Percentiles rank a stretch among this genome's conserved stretches.
Evolutionary conservation across 2,113 vertebrate genomes (phyloP).

Genomic region (Oncorhynchus keta): DNA sequence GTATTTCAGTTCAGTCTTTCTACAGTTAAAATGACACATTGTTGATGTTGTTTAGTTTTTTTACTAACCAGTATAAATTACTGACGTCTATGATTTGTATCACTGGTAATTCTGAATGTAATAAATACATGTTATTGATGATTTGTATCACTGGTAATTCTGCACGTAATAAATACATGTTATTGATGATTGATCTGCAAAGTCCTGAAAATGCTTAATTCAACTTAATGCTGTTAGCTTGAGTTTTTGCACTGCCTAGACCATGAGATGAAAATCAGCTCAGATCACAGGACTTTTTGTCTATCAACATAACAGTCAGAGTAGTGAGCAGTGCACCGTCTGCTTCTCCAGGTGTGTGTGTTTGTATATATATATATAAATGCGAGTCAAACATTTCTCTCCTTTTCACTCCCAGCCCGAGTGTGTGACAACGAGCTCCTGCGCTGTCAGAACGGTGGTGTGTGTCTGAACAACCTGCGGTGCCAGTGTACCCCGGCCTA

Average conservation of each 20-base stretch:
- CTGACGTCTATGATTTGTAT: not conserved
- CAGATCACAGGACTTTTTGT: too few relatives aligned
- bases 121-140: not conserved
- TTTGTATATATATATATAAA: not conserved
- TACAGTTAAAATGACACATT: not conserved
- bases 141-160: too few relatives aligned
- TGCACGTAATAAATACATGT: too few relatives aligned
- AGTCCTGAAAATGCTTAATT: not conserved
- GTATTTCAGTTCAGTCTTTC: too few relatives aligned
- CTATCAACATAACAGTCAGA: not conserved
- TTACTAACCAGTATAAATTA: not conserved
- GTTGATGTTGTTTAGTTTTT: not conserved
- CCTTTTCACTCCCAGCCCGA: conserved; percentile 77
- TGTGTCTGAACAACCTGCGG: conserved; percentile 84
- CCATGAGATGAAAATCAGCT: too few relatives aligned
- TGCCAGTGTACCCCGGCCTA: conserved; percentile 85
- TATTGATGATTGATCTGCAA: not conserved
- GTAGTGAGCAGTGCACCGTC: too few relatives aligned
- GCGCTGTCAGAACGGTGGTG: conserved; percentile 95
- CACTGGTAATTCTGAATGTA: not conserved
- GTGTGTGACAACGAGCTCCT: conserved; percentile 94
- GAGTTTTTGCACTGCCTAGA: not conserved
- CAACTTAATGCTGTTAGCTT: not conserved
- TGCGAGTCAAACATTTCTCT: conserved; percentile 36
- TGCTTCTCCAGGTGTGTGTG: not conserved